Evolutionary conservation across 2,797 vertebrate genomes (phyloP), one percentile per base, ranked within the genome.

Genomic region (Denticeps clupeoides): DNA sequence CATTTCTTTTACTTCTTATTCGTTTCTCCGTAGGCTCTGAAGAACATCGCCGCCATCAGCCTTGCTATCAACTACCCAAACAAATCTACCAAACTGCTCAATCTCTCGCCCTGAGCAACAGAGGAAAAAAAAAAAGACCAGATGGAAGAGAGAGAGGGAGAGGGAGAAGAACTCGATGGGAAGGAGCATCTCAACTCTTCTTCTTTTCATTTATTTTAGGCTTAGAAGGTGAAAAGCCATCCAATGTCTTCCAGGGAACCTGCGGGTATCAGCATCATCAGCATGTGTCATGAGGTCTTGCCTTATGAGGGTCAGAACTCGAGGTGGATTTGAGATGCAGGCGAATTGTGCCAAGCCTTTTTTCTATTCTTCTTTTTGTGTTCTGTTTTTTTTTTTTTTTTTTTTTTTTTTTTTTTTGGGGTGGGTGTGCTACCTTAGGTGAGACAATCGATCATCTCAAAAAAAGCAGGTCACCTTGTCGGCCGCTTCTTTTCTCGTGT

Each of bases 21-120:
- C 45, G 41, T 58, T 46, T 51, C 68, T 32, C 13, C 69, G 16
- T 67, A 97, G 95, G 92, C 90, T 62, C 83, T 99, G 78, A 93
- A 87, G 82, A 99, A 96, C 81, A 90, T 99, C 52, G 89, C 91
- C 58, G 93, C 93, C 72, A 93, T 97, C 84, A 97, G 93, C 80
- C 83, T 97, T 79, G 91, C 93, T 58, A 96, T 99, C 84, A 89
- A 88, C 84, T 95, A 97, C 62, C 87, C 91, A 23, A 99, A 96
- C 85, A 97, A 93, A 85, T 93, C 90, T 15, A 99, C 95, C 48
- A 82, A 76, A 73, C 82, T 89, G 55, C 88, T 94, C 85, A 86
- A 85, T 69, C 68, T 83, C 69, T 84, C 83, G 53, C 64, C 68
- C 2, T 83, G 74, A 83, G 69, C 44, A 59, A 55, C 40, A 52